phyloP scores from a whole-genome alignment of 2,888 invertebrate genomes.

The Pycnomerus fuliginosus region DNA sequence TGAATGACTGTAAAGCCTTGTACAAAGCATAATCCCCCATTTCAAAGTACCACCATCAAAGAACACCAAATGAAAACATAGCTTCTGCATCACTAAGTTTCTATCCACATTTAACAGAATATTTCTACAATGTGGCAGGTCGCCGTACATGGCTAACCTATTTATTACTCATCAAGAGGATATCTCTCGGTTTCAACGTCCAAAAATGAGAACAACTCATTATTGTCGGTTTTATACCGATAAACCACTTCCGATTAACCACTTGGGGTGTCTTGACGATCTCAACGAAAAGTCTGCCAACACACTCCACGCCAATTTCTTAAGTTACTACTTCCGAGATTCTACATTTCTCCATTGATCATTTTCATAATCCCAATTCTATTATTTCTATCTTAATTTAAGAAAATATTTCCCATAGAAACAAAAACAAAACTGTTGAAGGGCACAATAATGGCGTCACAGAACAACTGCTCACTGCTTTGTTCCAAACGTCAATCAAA shows the following conservation, averaged over 20 bases:
- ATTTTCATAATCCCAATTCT: background rate
- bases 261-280: constrained; percentile 13
- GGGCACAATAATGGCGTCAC: constrained; percentile 44
- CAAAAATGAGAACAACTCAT: constrained; percentile 15
- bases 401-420: constrained; percentile 28
- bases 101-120: constrained; percentile 13
- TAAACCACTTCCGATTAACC: constrained; percentile 20
- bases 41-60: constrained; percentile 38
- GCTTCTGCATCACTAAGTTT: constrained; percentile 32
- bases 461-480: too few species aligned
- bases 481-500: constrained; percentile 34
- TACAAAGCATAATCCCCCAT: constrained; percentile 52
- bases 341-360: background rate
- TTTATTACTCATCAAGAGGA: constrained; percentile 7
- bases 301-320: constrained; percentile 1
- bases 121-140: constrained; percentile 1
- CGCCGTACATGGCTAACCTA: constrained; percentile 15
- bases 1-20: constrained; percentile 49
- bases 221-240: constrained; percentile 6
- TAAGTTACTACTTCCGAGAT: constrained; percentile 2
- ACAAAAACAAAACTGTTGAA: constrained; percentile 42
- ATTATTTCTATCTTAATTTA: constrained; percentile 10
- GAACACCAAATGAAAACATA: constrained; percentile 26
- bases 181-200: constrained; percentile 15
- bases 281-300: too few species aligned